Evolutionary conservation across 2,797 vertebrate species (phyloP), one percentile per base, ranked within the genome.

Genomic region (Triplophysa bombifrons): DNA sequence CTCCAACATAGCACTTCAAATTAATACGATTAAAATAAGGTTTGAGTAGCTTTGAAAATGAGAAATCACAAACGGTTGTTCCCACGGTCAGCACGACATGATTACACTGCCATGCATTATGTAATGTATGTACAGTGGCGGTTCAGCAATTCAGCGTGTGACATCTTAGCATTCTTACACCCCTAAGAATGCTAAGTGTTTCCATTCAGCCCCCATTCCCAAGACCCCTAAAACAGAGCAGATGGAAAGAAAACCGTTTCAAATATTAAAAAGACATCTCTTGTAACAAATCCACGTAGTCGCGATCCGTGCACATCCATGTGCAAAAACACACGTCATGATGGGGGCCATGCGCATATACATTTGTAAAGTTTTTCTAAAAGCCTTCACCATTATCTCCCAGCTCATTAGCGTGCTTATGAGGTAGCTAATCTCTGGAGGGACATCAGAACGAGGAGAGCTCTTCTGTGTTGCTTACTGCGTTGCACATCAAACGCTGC

Each of bases 391-490:
- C 88, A 88, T 94, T 93, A 94, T 93, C 92, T 83, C 80, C 76
- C 82, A 86, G 87, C 93, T 94, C 93, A 93, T 94, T 93, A 94
- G 92, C 91, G 91, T 89, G 90, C 88, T 90, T 87, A 88, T 89
- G 87, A 86, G 81, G 84, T 89, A 89, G 87, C 85, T 81, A 75
- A 85, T 90, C 87, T 90, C 92, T 78, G 87, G 82, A 86, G 92
- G 91, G 89, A 90, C 81, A 19, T 82, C 89, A 34, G 83, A 84
- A 80, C 25, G 78, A 80, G 77, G n/a, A 65, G 85, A 87, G 86
- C 91, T 85, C 89, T 88, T 88, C 77, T 88, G 85, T 85, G 88
- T 85, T 91, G 91, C 93, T 93, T 93, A 93, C 91, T 89, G 92
- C 91, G 82, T 80, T 83, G 83, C 85, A 91, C 91, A 91, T 92